These are phyloP conservation scores for Diadophis punctatus DNA, from an alignment of 2,113 vertebrate species.

Conservation along the genomic window DNA sequence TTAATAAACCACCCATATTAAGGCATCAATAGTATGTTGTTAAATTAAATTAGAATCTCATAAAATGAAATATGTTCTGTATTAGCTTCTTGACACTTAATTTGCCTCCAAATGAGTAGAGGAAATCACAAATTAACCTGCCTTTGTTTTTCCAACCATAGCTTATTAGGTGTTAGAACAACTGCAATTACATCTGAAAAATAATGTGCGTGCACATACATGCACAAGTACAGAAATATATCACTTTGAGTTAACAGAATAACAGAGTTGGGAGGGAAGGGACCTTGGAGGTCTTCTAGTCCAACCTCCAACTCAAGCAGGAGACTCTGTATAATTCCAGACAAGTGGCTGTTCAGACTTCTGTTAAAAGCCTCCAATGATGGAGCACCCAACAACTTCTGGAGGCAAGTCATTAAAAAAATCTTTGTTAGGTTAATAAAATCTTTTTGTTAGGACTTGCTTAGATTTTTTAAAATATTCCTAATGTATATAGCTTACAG, in stretches of 20 bases:
- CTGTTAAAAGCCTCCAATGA: too few relatives aligned
- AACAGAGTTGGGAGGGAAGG: neutral
- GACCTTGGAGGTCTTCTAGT: too few relatives aligned
- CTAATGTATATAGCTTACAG: constrained; percentile 11
- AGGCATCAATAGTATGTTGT: constrained; percentile 81
- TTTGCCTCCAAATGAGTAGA: constrained; percentile 99
- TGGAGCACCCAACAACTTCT: too few relatives aligned
- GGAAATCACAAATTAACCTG: constrained; percentile 99
- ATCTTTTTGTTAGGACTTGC: constrained; percentile 55
- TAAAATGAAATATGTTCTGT: constrained; percentile 99
- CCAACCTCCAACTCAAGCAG: too few relatives aligned
- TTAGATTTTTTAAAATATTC: constrained; percentile 35
- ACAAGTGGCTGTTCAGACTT: too few relatives aligned
- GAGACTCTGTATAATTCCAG: too few relatives aligned
- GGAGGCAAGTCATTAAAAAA: neutral
- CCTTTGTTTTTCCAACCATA: constrained; percentile 91
- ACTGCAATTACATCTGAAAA: constrained; percentile 91
- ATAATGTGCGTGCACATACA: constrained; percentile 67
- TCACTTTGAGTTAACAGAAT: constrained; percentile 51
- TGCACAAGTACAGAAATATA: constrained; percentile 66
- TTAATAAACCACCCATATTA: constrained; percentile 84
- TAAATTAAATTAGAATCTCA: constrained; percentile 99
- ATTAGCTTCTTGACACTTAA: constrained; percentile 99
- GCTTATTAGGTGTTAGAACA: constrained; percentile 90
- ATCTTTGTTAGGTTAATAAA: constrained; percentile 34